Conservation (phyloP, 2,888 invertebrate species). For the Trachelus troglodyta region DNA sequence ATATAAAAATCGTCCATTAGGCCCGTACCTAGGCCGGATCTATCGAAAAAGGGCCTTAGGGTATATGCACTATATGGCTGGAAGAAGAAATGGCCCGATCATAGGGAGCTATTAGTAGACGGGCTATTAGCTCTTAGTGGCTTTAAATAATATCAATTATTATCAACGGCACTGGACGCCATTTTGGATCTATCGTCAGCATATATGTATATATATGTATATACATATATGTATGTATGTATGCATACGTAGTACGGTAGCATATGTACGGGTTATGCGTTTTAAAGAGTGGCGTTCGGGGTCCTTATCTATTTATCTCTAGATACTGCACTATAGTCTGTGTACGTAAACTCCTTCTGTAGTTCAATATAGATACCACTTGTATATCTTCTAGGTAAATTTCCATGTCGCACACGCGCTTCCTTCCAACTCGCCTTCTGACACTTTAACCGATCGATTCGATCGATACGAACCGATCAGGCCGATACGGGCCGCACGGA, state of each 20-base stretch:
- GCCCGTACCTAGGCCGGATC: conserved; percentile 17
- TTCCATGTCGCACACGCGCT: conserved; percentile 25
- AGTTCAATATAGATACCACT: too few species aligned
- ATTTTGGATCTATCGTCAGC: not conserved
- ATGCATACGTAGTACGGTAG: too few species aligned
- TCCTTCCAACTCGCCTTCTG: not conserved
- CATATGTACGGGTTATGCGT: too few species aligned
- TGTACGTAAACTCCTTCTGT: too few species aligned
- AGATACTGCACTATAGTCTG: too few species aligned
- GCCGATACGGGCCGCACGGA: conserved; percentile 23
- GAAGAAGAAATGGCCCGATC: conserved; percentile 13
- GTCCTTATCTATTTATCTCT: too few species aligned
- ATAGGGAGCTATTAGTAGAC: conserved; percentile 29
- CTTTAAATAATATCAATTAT: conserved; percentile 38
- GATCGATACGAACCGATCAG: conserved; percentile 39
- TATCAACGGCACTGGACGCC: conserved; percentile 13
- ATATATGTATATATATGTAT: too few species aligned
- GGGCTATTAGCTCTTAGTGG: conserved; percentile 37
- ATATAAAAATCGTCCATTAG: conserved; percentile 50
- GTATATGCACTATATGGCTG: not conserved
- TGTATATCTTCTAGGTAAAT: too few species aligned
- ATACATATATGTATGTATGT: too few species aligned
- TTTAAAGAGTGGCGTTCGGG: too few species aligned
- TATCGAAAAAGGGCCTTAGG: not conserved
- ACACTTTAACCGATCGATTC: conserved; percentile 15